A percentile compares a stretch with the other conserved stretches of the same genome.
Evolutionary conservation across 1,140 invertebrate genomes (phyloP).

Genomic region (Drosophila nebulosa): DNA sequence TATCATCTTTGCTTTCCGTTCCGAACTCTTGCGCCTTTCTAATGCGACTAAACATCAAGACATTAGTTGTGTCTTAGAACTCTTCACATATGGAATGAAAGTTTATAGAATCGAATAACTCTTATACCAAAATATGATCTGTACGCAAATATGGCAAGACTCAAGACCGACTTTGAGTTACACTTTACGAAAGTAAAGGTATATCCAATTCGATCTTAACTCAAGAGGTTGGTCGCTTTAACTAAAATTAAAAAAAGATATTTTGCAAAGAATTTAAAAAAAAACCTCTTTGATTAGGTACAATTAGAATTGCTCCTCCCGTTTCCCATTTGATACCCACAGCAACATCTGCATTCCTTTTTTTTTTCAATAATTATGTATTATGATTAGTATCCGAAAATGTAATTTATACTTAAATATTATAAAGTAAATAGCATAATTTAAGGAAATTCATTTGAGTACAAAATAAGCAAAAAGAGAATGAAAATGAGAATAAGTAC

Average conservation of each 20-base stretch:
- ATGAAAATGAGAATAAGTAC: conserved; percentile 8
- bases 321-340: not conserved
- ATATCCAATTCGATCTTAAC: too few species aligned
- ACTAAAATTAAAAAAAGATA: too few species aligned
- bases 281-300: too few species aligned
- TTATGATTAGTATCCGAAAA: conserved; percentile 1
- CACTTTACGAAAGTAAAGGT: too few species aligned
- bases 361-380: not conserved
- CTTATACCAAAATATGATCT: not conserved
- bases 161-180: too few species aligned
- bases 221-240: too few species aligned
- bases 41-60: conserved; percentile 7
- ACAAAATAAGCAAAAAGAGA: conserved; percentile 7
- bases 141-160: too few species aligned
- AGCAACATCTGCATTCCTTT: not conserved
- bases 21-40: conserved; percentile 5
- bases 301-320: too few species aligned
- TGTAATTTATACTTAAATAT: not conserved
- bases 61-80: not conserved
- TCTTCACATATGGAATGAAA: not conserved
- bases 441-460: not conserved
- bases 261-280: too few species aligned
- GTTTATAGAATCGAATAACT: not conserved
- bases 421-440: not conserved
- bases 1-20: not conserved